Evolutionary conservation across 1,140 invertebrate species (phyloP), one percentile per base, ranked within the genome.

Genomic region (Panagrolaimus sp.): DNA sequence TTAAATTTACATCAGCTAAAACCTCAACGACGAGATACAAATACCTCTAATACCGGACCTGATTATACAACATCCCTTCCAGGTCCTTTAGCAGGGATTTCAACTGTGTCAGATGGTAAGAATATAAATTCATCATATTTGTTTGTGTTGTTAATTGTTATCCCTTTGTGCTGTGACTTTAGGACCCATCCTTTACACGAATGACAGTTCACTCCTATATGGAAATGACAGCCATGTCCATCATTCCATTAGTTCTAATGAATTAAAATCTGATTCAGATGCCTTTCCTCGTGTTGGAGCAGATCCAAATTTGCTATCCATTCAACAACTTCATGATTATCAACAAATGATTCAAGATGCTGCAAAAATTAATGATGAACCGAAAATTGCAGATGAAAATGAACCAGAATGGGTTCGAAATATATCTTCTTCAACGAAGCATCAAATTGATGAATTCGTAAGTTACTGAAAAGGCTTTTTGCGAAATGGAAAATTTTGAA

Each of bases 391-490:
- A 45, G 55, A 71, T 21, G 73, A 70, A 28, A 46, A 46, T 63
- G 73, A 74, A 44, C 72, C 72, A 8, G 73, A 74, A 21, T 74
- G 73, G 73, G 73, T 75, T 10, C 43, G 62, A 45, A 71, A 65
- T 62, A 67, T 75, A 15, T n/a, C 72, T 63, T 44, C 63, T 48
- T 48, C 52, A 9, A 43, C 48, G 28, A 28, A 38, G 6, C 47
- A 26, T 10, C n/a, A 62, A 28, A 66, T 70, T 43, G 69, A 67
- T 14, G 24, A 24, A 66, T 70, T 67, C 47, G 63, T 65, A 67
- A 9, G 69, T 43, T 47, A 12, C 68, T n/a, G 43, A n/a, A n/a
- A n/a, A n/a, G n/a, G n/a, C n/a, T n/a, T n/a, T n/a, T n/a, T n/a
- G n/a, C n/a, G n/a, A n/a, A n/a, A n/a, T n/a, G n/a, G n/a, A n/a